Evolutionary conservation across 2,797 vertebrate species (phyloP), one percentile per base, ranked within the genome.

Genomic region (Sternotherus odoratus): DNA sequence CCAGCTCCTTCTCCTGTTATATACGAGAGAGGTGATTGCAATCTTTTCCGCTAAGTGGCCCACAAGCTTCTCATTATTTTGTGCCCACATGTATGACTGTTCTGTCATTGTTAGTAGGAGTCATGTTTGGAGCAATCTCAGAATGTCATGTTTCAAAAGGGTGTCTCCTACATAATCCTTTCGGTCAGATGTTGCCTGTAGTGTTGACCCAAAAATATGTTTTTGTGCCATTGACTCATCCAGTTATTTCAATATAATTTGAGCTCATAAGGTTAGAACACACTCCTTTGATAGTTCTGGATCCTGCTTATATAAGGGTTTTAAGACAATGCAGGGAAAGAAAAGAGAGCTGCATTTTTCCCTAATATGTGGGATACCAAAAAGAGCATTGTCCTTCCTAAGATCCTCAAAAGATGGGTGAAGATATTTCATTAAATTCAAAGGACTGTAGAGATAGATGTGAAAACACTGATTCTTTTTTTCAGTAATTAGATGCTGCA

Each of bases 71-170:
- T 74, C 46, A 13, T 4, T 43, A 89, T 75, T 91, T 30, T 91
- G 92, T 85, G 79, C 48, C 85, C 28, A 77, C 85, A 92, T 8
- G n/a, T 92, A 79, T 82, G 91, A 92, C 43, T 49, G 69, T 51
- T 51, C 39, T 85, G 79, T 0, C 2, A 60, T 77, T 57, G 75
- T 33, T 48, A n/a, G 23, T n/a, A 10, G 48, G 60, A 82, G 10
- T 83, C 91, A 87, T 85, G 83, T 82, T 53, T 79, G 19, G 89
- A 21, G 12, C 78, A 91, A 36, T 92, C 30, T 83, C 50, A 46
- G 63, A 53, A 80, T 78, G 83, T 85, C 89, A 90, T 72, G 36
- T 57, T 79, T 80, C 8, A 85, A 83, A 21, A 60, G 57, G 83
- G 24, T 66, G 63, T 66, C 63, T 66, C 80, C 72, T 91, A 7